These are phyloP conservation scores for Muschampia plurimacula DNA, from an alignment of 2,888 invertebrate species.

Conservation along the genomic window DNA sequence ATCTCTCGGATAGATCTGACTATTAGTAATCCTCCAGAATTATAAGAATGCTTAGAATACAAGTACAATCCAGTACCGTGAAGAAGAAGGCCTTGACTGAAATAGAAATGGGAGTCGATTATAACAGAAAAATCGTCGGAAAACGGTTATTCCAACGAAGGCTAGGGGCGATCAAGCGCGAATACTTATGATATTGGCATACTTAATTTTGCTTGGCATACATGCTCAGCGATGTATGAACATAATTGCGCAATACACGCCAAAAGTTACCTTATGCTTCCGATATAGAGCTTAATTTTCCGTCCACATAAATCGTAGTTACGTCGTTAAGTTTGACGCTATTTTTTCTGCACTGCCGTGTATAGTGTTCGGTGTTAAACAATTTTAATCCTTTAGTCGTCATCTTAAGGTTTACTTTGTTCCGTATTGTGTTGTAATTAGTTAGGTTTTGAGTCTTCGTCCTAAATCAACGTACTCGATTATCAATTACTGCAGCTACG, in stretches of 20 bases:
- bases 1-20: no score
- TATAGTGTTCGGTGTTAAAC: constrained; percentile 25
- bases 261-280: constrained; percentile 26
- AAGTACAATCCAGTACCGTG: background rate
- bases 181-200: constrained; percentile 81
- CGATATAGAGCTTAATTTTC: constrained; percentile 39
- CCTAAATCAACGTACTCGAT: constrained; percentile 58
- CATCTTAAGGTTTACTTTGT: constrained; percentile 43
- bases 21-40: no score
- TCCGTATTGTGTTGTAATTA: constrained; percentile 27
- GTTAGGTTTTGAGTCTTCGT: constrained; percentile 48
- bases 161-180: constrained; percentile 76
- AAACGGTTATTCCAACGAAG: constrained; percentile 76
- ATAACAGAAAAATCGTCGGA: constrained; percentile 80
- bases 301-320: constrained; percentile 19
- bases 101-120: constrained; percentile 68
- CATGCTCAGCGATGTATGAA: constrained; percentile 68
- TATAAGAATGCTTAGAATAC: background rate
- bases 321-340: constrained; percentile 25
- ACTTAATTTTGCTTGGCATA: constrained; percentile 82
- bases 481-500: constrained; percentile 54
- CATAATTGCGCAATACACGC: constrained; percentile 40
- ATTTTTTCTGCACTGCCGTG: constrained; percentile 42
- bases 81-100: constrained; percentile 68
- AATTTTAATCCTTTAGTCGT: constrained; percentile 38